Evolutionary conservation across 2,888 invertebrate species (phyloP).

Genomic region (Protonemura montana): DNA sequence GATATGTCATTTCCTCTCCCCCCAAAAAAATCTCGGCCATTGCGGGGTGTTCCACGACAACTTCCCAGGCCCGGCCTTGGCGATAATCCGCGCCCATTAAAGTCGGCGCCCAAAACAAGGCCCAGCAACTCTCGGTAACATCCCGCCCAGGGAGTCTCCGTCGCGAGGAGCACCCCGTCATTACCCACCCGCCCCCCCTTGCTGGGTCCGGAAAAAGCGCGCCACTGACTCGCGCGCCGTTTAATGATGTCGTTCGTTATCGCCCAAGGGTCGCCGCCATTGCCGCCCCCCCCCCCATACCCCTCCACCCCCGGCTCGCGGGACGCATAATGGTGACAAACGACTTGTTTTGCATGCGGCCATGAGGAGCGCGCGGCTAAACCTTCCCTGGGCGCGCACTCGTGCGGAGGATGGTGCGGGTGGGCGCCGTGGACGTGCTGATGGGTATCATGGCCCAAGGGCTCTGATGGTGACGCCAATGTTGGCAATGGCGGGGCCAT

Average conservation of each 20-base stretch:
- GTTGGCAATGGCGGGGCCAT: background rate
- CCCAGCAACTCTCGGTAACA: too few relatives aligned
- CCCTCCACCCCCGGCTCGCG: background rate
- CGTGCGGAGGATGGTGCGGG: background rate
- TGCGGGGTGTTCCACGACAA: too few relatives aligned
- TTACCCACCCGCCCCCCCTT: background rate
- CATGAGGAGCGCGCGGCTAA: background rate
- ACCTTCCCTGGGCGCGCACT: background rate
- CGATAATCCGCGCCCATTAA: too few relatives aligned
- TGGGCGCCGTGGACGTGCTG: background rate
- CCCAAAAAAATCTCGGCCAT: too few relatives aligned
- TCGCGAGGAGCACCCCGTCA: background rate
- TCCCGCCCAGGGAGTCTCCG: too few relatives aligned
- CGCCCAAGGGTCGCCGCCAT: conserved; percentile 8
- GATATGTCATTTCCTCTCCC: too few relatives aligned
- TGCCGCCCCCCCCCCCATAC: background rate
- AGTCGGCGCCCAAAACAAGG: too few relatives aligned
- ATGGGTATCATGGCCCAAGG: background rate
- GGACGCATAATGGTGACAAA: conserved; percentile 20
- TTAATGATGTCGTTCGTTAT: conserved; percentile 32
- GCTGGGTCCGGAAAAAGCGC: background rate
- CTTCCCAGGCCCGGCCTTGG: too few relatives aligned
- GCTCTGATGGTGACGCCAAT: background rate
- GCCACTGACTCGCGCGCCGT: background rate
- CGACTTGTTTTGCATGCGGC: conserved; percentile 24